Evolutionary conservation across 2,113 vertebrate species (phyloP), one percentile per base, ranked within the genome.

Genomic region (Phalacrocorax carbo): DNA sequence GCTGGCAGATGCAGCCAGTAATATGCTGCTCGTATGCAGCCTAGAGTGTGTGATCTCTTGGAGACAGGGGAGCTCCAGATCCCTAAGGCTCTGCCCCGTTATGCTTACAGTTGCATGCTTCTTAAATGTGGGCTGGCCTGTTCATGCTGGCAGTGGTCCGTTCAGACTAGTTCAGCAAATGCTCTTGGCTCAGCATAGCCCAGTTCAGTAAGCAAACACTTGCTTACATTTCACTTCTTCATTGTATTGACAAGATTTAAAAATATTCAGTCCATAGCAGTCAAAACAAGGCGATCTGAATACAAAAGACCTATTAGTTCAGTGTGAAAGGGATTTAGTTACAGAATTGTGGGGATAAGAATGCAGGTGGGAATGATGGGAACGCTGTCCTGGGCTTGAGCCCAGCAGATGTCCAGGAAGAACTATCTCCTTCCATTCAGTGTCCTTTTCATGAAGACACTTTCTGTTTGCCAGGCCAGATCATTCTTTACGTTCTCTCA

Each of bases 191-290:
- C 81, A 77, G 86, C n/a, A 54, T 11, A 89, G 57, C 54, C 38
- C 62, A 94, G 86, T 78, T 97, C 91, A 94, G 78, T 94, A 87
- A 78, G 89, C 66, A 92, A 91, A 92, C 77, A 51, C 49, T 55
- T 80, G 79, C 64, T 93, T 92, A 87, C 66, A 54, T 95, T 87
- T 95, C 62, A 86, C 42, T 93, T 93, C 93, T 93, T 87, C 19
- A 34, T 90, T 89, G 86, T 72, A 92, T 91, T 82, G 83, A 82
- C 36, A 89, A 91, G 81, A 85, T 89, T 61, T 69, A 12, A 90
- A 90, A 86, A 91, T 92, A 65, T 91, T 92, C 70, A 55, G 49
- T 15, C 58, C 82, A 27, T 10, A 77, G 78, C 70, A 91, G 48
- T 94, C 64, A 94, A 84, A 96, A 86, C 69, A 94, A 80, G 65